Evolutionary conservation across 2,888 invertebrate species (phyloP), one percentile per base, ranked within the genome.

Genomic region (Xestia xanthographa): DNA sequence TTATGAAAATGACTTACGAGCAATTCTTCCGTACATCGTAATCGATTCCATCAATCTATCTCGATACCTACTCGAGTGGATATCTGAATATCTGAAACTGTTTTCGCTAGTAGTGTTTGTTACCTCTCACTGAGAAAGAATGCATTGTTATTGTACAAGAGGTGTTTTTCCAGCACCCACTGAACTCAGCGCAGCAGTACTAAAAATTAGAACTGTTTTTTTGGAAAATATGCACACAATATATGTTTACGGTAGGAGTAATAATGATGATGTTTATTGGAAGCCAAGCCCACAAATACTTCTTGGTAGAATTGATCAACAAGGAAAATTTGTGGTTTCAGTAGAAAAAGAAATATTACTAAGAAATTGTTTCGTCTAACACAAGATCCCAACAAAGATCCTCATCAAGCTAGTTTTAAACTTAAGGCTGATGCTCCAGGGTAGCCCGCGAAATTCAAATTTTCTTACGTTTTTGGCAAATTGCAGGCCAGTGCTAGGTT

Each of bases 11-110:
- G 34, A 68, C 17, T 53, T 56, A 70, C 14, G 34, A 63, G 22
- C 60, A 34, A 77, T 80, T 80, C 73, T 72, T 80, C 76, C 70
- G 79, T 77, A 67, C 68, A 45, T 77, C 45, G 79, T 80, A 88
- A 89, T 88, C 88, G 76, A 66, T 68, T 66, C 82, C 76, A 70
- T 86, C 79, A 84, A 90, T 89, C 87, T 84, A 68, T 80, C 60
- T 82, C 75, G 78, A 86, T 88, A 87, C 85, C 86, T 84, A 88
- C 75, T 70, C 68, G 84, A 86, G 75, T 75, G 80, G 65, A 68
- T 80, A 72, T 68, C 65, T 41, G 65, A 80, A 78, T 66, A 83
- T 82, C 68, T 56, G 58, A 65, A 72, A 65, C 68, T 41, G 45
- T 68, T 78, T 60, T 66, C 41, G 26, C 65, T 58, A 53, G n/a